Conservation (phyloP, 2,113 vertebrate species). For the Seriola quinqueradiata region DNA sequence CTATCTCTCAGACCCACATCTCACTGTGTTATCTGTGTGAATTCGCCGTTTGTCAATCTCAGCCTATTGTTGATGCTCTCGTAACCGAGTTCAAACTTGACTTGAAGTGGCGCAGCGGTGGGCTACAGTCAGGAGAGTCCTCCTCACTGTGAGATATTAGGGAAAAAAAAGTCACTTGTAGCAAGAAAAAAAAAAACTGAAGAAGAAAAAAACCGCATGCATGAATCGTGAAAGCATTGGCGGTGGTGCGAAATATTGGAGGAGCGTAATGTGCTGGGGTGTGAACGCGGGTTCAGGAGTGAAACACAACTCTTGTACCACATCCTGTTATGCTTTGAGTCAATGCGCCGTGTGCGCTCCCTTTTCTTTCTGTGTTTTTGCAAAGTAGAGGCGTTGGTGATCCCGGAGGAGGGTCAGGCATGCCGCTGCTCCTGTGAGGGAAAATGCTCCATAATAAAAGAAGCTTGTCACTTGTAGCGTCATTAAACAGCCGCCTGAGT, state of each 20-base stretch:
- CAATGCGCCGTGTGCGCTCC: conserved; percentile 47
- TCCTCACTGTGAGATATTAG: not conserved
- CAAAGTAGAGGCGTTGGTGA: conserved; percentile 56
- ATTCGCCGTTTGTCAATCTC: conserved; percentile 15
- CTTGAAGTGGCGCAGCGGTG: conserved; percentile 52
- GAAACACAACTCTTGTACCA: conserved; percentile 75
- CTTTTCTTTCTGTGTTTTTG: conserved; percentile 32
- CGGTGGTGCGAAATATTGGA: conserved; percentile 32
- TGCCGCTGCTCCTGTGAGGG: not conserved
- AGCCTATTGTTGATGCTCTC: conserved; percentile 33
- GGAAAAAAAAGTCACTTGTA: conserved; percentile 11
- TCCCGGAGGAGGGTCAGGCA: conserved; percentile 28
- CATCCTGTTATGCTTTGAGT: conserved; percentile 85
- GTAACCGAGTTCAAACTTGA: conserved; percentile 73
- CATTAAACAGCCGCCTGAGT: conserved; percentile 37
- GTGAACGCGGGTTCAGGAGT: conserved; percentile 77
- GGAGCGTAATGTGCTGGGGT: conserved; percentile 58
- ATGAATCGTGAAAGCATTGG: conserved; percentile 35
- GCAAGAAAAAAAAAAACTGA: not conserved
- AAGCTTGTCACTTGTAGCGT: conserved; percentile 84
- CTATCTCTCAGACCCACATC: not conserved
- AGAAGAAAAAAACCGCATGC: conserved; percentile 40
- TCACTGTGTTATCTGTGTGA: not conserved
- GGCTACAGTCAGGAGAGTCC: not conserved
- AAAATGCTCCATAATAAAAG: conserved; percentile 40